These are phyloP conservation scores for Dicyrtomina minuta DNA, from an alignment of 2,888 invertebrate species.

Conservation along the genomic window DNA sequence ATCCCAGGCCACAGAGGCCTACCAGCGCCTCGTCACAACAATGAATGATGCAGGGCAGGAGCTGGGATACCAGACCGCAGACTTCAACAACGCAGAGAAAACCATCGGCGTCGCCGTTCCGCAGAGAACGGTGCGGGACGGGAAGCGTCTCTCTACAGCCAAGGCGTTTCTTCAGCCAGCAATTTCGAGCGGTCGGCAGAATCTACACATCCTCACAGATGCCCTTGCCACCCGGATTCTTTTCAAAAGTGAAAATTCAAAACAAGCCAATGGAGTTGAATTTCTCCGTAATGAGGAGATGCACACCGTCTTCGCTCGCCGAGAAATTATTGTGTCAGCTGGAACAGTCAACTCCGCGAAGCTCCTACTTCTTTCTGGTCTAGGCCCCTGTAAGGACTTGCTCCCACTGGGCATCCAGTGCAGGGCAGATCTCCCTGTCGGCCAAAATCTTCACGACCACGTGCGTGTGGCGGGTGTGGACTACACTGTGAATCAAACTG, in stretches of 20 bases:
- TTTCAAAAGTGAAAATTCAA: neutral
- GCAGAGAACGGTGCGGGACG: neutral
- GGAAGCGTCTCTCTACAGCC: neutral
- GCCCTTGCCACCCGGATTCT: neutral
- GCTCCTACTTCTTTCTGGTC: neutral
- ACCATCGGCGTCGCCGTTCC: no score
- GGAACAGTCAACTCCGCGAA: neutral
- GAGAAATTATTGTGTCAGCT: constrained; percentile 5
- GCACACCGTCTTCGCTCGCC: neutral
- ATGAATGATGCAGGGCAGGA: no score
- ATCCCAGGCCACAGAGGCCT: no score
- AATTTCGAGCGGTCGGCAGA: neutral
- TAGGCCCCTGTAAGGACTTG: constrained; percentile 6
- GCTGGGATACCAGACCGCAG: no score
- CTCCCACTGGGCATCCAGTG: neutral
- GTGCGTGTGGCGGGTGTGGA: constrained; percentile 1
- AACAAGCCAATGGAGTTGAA: constrained; percentile 1
- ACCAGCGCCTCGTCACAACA: no score
- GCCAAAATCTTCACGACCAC: constrained; percentile 13
- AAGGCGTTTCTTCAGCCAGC: constrained; percentile 4
- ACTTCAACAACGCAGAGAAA: no score
- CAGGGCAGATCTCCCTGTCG: constrained; percentile 6
- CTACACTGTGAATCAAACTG: neutral
- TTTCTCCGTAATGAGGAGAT: neutral
- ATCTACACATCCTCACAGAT: neutral